Evolutionary conservation across 2,113 vertebrate species (phyloP), one percentile per base, ranked within the genome.

Genomic region (Diphyllodes magnificus): DNA sequence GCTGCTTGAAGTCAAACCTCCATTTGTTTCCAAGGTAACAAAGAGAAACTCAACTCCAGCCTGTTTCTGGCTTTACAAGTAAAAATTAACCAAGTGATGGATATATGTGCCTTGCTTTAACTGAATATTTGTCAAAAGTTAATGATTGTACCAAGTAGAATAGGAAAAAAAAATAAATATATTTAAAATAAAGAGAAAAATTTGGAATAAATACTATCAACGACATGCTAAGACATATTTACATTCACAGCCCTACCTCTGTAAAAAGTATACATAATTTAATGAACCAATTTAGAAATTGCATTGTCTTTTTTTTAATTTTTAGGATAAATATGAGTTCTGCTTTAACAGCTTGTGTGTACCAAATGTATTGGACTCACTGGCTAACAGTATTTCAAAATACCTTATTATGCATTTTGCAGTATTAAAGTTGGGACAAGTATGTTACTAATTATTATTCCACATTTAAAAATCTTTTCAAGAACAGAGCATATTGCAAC

Each of bases 11-110:
- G 56, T 79, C 60, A 66, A 92, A 53, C 21, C n/a, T 79, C 90
- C 86, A 86, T 93, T 96, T 96, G 95, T 97, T 96, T 94, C 96
- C 88, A 93, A 86, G 96, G 94, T 68, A 96, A 93, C 93, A 86
- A 82, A 95, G 33, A 92, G 68, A 82, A 70, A 95, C 63, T 57
- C 50, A 81, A 63, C 47, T 86, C 65, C 81, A 79, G 69, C 5
- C 20, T 75, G 73, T 78, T 93, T 82, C 64, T 83, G 64, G 57
- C 56, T 88, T 86, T 75, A 53, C 17, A 75, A 95, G 42, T 51
- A 45, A 86, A 88, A 90, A 90, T 88, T 88, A 88, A 92, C 8
- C 20, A 73, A 71, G 30, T 56, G 64, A 90, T 50, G 12, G 60
- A 81, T 81, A 81, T 27, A 22, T 24, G 33, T 40, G 33, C 15